Base-by-base conservation (phyloP, 2,888 invertebrate species). In the Formica aserva region DNA sequence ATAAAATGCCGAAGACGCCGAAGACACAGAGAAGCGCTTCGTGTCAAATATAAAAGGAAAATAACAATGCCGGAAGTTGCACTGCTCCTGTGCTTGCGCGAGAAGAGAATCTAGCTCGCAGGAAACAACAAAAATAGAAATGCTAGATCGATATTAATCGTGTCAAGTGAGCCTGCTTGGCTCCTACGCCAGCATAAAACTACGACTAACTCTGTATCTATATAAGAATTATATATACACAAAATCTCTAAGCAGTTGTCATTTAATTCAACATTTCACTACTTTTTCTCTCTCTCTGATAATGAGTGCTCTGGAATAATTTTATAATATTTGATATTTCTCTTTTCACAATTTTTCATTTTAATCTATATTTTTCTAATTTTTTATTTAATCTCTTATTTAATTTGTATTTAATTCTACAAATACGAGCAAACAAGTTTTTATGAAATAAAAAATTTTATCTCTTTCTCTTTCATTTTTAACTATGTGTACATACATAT, bases 111-210 rank as follows among this genome's bases (percentile, higher is more conserved):
- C 18, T 32, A 62, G 4, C 60, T 45, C 45, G 26, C 35, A 26
- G 60, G 74, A 88, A 85, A 90, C 86, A 89, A 90, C 92, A 92
- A 93, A 94, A 94, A 94, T 94, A 94, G 94, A 94, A 94, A 94
- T 85, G 63, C 65, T 91, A 93, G 52, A 90, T 94, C 94, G 93
- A 94, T 94, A 93, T 87, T 93, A 94, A 94, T 94, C 91, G 93
- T 94, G 94, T 94, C 94, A 94, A 94, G 94, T 93, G 92, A 89
- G 87, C 87, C 82, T 87, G 84, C 90, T 89, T 84, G 85, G 90
- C 89, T 91, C 89, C 86, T 86, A 89, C 87, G 87, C 88, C 87
- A 92, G 88, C 22, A 91, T 87, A 85, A 92, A 89, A 91, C 88
- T 89, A 90, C 90, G 62, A 52, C 63, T 55, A 38, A 38, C 38